Conservation (phyloP, 2,888 invertebrate genomes). For the Priocnemis perturbator region DNA sequence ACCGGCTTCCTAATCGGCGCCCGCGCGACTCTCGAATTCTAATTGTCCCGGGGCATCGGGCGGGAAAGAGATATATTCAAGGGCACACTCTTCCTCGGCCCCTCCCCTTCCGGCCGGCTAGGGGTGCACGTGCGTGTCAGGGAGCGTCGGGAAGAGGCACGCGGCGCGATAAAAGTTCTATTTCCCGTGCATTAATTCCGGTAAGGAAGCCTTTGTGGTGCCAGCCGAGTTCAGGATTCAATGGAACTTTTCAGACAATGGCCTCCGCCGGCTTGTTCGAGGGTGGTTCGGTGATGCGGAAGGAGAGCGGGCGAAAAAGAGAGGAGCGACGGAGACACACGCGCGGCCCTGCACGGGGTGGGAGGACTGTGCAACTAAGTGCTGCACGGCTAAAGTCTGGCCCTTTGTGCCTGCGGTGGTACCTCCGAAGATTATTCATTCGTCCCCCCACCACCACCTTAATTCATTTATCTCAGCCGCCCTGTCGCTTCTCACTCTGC, state of each 20-base stretch:
- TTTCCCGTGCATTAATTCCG: conserved; percentile 62
- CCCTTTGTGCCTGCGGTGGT: conserved; percentile 46
- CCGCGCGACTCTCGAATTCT: too few relatives aligned
- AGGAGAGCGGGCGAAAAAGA: conserved; percentile 26
- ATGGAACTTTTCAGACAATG: conserved; percentile 68
- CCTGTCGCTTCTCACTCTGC: too few relatives aligned
- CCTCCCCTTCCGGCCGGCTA: too few relatives aligned
- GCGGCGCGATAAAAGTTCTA: conserved; percentile 54
- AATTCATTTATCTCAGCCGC: conserved; percentile 57
- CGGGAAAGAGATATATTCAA: too few relatives aligned
- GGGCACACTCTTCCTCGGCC: too few relatives aligned
- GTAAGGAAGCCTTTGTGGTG: conserved; percentile 60
- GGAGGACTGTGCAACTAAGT: conserved; percentile 40
- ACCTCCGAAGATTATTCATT: conserved; percentile 53
- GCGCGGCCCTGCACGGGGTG: neutral
- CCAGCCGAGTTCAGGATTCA: conserved; percentile 58
- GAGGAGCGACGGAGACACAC: conserved; percentile 1
- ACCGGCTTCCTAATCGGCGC: too few relatives aligned
- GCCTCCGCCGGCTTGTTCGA: conserved; percentile 48
- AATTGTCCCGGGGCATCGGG: too few relatives aligned
- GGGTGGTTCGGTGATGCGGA: conserved; percentile 41
- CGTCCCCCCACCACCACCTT: conserved; percentile 29
- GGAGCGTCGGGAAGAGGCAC: too few relatives aligned
- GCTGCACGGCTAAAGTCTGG: conserved; percentile 35
- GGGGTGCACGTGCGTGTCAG: too few relatives aligned